These are phyloP conservation scores for Muraenolepis orangiensis DNA, from an alignment of 2,797 vertebrate species.

Conservation along the genomic window DNA sequence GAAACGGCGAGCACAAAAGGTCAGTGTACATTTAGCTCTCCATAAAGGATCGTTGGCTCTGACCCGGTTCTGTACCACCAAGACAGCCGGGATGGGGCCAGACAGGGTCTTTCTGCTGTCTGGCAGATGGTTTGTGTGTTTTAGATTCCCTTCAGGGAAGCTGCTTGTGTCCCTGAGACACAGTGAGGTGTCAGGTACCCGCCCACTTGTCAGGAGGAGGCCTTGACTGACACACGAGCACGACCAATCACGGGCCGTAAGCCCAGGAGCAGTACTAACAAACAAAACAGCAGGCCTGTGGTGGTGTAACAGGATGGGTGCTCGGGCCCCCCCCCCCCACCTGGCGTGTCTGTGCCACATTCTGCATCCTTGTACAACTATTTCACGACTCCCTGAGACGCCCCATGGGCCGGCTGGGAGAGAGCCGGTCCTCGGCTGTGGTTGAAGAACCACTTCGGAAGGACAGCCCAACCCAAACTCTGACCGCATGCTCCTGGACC, in stretches of 20 bases:
- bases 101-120: no score
- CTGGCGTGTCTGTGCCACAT: slow-evolving; percentile 63
- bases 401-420: slow-evolving; percentile 47
- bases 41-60: neutral
- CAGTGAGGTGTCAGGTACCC: no score
- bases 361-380: slow-evolving; percentile 66
- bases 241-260: neutral
- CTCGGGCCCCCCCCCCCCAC: neutral
- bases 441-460: slow-evolving; percentile 30
- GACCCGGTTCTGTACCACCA: no score
- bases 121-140: no score
- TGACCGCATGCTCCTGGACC: neutral
- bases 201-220: neutral
- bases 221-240: neutral
- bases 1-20: neutral
- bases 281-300: neutral
- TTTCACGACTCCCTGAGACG: slow-evolving; percentile 74
- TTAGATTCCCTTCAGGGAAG: no score
- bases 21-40: neutral
- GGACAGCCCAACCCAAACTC: neutral
- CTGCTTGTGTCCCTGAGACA: no score
- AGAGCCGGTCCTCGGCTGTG: slow-evolving; percentile 23
- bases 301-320: no score
- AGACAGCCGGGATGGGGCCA: no score
- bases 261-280: neutral